phyloP scores from a whole-genome alignment of 2,797 vertebrate species.

The Notolabrus celidotus region DNA sequence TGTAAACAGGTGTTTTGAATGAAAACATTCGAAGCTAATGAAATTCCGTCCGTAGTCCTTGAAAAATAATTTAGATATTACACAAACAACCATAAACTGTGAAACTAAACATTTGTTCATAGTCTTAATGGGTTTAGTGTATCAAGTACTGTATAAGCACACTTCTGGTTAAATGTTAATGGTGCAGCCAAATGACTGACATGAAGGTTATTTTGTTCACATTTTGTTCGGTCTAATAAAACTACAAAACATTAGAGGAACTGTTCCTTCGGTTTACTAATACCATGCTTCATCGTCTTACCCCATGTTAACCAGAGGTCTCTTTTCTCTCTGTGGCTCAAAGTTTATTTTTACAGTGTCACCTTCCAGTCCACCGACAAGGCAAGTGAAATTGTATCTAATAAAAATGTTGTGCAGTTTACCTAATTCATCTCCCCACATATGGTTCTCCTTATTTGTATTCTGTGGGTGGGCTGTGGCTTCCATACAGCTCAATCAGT shows the following conservation, averaged over 20 bases:
- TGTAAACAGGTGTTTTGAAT: constrained; percentile 22
- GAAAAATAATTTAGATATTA: constrained; percentile 27
- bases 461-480: constrained; percentile 85
- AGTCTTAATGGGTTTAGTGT: constrained; percentile 21
- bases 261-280: constrained; percentile 61
- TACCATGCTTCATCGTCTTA: constrained; percentile 52
- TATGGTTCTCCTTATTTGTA: constrained; percentile 85
- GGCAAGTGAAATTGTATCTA: constrained; percentile 86
- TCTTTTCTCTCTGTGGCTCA: constrained; percentile 65
- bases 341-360: constrained; percentile 87
- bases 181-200: constrained; percentile 11
- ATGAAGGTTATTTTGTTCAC: constrained; percentile 14
- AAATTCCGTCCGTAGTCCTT: constrained; percentile 9
- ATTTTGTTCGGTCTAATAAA: constrained; percentile 19
- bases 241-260: constrained; percentile 37
- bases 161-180: constrained; percentile 1
- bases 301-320: constrained; percentile 61
- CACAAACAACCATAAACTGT: constrained; percentile 32
- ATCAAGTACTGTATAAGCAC: not conserved
- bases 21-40: constrained; percentile 8
- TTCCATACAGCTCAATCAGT: constrained; percentile 85
- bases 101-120: constrained; percentile 51
- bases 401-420: constrained; percentile 90
- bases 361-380: constrained; percentile 84
- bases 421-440: constrained; percentile 87